phyloP scores from a whole-genome alignment of 2,113 vertebrate genomes.

The Chloropsis hardwickii region DNA sequence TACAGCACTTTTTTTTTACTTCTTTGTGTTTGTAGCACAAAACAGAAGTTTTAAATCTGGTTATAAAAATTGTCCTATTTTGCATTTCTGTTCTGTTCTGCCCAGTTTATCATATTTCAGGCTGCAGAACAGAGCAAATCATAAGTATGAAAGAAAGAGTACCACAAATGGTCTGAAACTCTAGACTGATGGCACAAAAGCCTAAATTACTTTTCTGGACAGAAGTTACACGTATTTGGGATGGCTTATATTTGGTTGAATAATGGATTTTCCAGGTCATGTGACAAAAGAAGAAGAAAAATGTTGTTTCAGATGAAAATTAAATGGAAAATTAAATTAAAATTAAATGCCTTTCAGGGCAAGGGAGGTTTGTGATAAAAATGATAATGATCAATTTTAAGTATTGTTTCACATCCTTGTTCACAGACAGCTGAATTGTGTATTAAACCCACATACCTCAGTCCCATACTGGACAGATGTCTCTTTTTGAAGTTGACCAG shows the following conservation, averaged over 20 bases:
- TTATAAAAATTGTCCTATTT: background rate
- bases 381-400: background rate
- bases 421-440: background rate
- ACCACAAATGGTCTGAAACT: background rate
- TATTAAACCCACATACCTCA: background rate
- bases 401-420: background rate
- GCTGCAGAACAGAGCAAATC: background rate
- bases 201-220: background rate
- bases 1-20: background rate
- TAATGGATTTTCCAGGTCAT: conserved; percentile 3
- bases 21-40: background rate
- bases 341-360: no score
- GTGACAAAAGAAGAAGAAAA: conserved; percentile 27
- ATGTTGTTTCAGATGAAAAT: background rate
- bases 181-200: background rate
- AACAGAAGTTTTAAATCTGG: background rate
- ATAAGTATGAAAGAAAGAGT: background rate
- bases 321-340: no score
- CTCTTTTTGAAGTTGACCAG: background rate
- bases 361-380: background rate
- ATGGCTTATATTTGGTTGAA: background rate
- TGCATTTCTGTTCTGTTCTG: background rate
- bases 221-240: background rate
- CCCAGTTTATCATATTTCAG: background rate
- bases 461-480: background rate